Conservation (phyloP, 2,113 vertebrate species). For the Vidua chalybeata region DNA sequence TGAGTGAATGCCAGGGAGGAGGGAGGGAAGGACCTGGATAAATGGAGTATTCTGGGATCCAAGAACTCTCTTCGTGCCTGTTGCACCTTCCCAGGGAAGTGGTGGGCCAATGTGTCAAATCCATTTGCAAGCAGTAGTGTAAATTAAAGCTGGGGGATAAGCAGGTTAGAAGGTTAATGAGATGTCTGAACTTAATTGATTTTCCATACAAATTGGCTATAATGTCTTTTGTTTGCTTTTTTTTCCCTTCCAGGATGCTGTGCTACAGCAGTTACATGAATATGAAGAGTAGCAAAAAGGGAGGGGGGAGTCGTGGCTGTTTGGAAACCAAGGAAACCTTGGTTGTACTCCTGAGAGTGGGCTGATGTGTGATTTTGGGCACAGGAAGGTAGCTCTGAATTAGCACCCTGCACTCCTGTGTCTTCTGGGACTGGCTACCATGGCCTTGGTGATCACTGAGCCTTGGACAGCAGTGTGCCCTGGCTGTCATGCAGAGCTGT, state of each 20-base stretch:
- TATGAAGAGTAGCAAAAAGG: neutral
- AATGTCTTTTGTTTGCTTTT: conserved; percentile 30
- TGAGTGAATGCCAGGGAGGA: neutral
- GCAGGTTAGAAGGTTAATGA: conserved; percentile 56
- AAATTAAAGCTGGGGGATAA: conserved; percentile 38
- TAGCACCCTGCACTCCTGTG: neutral
- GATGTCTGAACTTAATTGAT: conserved; percentile 50
- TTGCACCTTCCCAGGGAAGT: conserved; percentile 13
- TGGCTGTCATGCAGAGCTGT: neutral
- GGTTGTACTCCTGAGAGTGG: fast-evolving
- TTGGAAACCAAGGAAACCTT: neutral
- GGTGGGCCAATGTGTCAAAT: conserved; percentile 1
- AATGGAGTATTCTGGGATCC: neutral
- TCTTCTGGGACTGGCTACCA: neutral
- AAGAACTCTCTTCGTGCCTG: neutral
- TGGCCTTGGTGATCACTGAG: fast-evolving
- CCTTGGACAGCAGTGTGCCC: neutral
- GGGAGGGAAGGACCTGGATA: neutral
- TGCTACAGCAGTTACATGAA: neutral
- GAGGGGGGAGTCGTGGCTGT: neutral
- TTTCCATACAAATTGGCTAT: conserved; percentile 43
- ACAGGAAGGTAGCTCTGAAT: neutral
- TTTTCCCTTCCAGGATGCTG: neutral
- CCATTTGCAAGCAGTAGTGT: conserved; percentile 6
- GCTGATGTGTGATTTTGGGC: neutral